phyloP scores from a whole-genome alignment of 1,140 invertebrate species.

The Euura lappo region DNA sequence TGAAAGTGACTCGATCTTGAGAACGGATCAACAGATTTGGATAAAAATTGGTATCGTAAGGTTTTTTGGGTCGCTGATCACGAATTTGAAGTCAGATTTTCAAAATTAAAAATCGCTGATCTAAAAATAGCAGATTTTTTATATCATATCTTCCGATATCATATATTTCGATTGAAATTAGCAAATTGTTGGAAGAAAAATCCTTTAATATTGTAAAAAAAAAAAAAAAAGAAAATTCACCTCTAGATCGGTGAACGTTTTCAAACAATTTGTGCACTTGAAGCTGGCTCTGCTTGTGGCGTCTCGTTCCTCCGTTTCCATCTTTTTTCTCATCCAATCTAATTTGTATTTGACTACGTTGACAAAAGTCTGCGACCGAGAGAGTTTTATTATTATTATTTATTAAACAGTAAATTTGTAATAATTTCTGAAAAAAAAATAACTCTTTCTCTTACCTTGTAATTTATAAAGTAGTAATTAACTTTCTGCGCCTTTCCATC shows the following conservation, averaged over 20 bases:
- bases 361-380: slow-evolving; percentile 76
- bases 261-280: slow-evolving; percentile 88
- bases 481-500: slow-evolving; percentile 97
- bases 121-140: too few species aligned
- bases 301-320: slow-evolving; percentile 94
- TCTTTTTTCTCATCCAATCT: slow-evolving; percentile 92
- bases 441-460: slow-evolving; percentile 68
- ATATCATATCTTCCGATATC: too few species aligned
- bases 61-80: too few species aligned
- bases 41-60: too few species aligned
- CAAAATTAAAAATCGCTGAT: too few species aligned
- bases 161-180: too few species aligned
- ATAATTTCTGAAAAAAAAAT: neutral
- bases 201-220: slow-evolving; percentile 13
- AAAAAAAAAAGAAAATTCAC: slow-evolving; percentile 50
- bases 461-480: slow-evolving; percentile 98
- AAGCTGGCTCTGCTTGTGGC: slow-evolving; percentile 95
- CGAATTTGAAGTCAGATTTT: too few species aligned
- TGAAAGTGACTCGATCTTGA: too few species aligned
- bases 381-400: slow-evolving; percentile 6
- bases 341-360: slow-evolving; percentile 98
- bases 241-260: slow-evolving; percentile 90
- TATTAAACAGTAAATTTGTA: slow-evolving; percentile 15
- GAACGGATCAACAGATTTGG: too few species aligned
- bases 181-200: too few species aligned